Conservation (phyloP, 1,140 invertebrate species). For the Papilio dardanus region DNA sequence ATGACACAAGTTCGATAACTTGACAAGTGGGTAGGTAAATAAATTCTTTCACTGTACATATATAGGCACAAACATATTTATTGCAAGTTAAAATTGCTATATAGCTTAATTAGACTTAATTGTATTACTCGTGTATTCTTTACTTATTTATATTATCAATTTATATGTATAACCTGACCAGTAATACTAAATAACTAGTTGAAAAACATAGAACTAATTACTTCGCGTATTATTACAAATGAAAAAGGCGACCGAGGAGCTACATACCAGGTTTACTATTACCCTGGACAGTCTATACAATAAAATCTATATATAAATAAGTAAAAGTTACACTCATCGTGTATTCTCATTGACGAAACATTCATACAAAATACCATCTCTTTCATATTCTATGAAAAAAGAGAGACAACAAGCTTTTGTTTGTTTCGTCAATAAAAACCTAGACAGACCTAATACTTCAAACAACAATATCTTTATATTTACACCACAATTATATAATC, state of each 20-base stretch:
- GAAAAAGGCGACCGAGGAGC: too few relatives aligned
- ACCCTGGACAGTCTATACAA: not conserved
- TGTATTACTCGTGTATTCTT: not conserved
- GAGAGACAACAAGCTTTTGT: not conserved
- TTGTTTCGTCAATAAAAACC: not conserved
- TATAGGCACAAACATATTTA: constrained; percentile 45
- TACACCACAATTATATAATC: constrained; percentile 67
- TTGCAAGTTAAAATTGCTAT: constrained; percentile 48
- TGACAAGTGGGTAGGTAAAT: not conserved
- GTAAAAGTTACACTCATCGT: not conserved
- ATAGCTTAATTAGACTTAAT: constrained; percentile 24
- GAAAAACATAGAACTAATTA: too few relatives aligned
- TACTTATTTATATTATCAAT: not conserved
- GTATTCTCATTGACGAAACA: not conserved
- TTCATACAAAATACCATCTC: not conserved
- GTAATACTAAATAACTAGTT: too few relatives aligned
- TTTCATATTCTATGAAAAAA: not conserved
- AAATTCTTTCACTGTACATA: constrained; percentile 22
- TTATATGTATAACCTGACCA: too few relatives aligned
- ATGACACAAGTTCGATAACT: not conserved
- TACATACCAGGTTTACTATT: too few relatives aligned
- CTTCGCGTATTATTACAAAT: too few relatives aligned
- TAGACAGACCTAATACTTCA: constrained; percentile 45
- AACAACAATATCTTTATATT: constrained; percentile 76
- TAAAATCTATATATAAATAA: too few relatives aligned